phyloP scores from a whole-genome alignment of 2,113 vertebrate genomes.

The Henicopernis longicauda region DNA sequence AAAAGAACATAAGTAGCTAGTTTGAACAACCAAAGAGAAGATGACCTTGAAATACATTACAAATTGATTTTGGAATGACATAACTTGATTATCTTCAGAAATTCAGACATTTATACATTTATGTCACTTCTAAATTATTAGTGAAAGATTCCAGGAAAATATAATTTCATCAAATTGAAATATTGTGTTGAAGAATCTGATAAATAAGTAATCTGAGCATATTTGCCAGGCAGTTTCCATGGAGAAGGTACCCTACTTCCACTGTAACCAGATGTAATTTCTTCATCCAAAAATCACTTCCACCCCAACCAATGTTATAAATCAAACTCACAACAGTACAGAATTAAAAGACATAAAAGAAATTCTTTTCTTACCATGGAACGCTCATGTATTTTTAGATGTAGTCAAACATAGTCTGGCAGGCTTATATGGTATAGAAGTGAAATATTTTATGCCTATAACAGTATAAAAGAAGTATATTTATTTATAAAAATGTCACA shows the following conservation, averaged over 20 bases:
- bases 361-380: not conserved
- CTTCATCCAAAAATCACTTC: not conserved
- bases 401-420: not conserved
- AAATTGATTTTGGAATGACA: not conserved
- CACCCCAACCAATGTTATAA: not conserved
- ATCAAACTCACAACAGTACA: not conserved
- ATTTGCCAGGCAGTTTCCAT: constrained; percentile 11
- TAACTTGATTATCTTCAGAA: not conserved
- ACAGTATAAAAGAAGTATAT: not conserved
- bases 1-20: not conserved
- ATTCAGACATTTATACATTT: not conserved
- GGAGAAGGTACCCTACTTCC: not conserved
- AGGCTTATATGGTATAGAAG: not conserved
- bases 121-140: constrained; percentile 15
- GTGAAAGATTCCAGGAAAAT: not conserved
- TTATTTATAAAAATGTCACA: not conserved
- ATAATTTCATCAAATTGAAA: not conserved
- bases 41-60: not conserved
- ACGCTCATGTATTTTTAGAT: not conserved
- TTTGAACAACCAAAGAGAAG: not conserved
- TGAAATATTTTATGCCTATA: not conserved
- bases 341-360: not conserved
- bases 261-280: not conserved
- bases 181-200: not conserved
- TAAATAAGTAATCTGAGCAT: constrained; percentile 9